A percentile compares a stretch with the other conserved stretches of the same genome.
phyloP scores from a whole-genome alignment of 2,888 invertebrate genomes.

The Cephus runcator region DNA sequence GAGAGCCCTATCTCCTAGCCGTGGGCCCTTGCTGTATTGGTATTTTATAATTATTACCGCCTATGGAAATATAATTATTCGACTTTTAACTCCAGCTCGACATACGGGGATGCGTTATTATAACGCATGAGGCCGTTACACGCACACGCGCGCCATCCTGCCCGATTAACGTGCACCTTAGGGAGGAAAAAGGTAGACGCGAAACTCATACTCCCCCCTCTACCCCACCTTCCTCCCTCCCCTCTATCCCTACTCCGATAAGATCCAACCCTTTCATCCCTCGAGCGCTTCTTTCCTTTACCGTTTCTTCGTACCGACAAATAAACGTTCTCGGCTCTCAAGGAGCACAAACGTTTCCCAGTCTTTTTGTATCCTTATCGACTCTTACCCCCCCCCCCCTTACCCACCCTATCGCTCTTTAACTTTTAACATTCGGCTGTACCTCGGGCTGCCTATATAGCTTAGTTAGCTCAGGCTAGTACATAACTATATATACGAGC shows the following conservation, averaged over 20 bases:
- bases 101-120: conserved; percentile 28
- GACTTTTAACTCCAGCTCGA: conserved; percentile 18
- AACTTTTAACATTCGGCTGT: background rate
- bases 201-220: background rate
- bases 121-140: conserved; percentile 42
- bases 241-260: background rate
- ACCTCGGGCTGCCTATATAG: background rate
- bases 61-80: conserved; percentile 40
- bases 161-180: background rate
- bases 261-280: background rate
- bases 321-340: background rate
- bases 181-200: background rate
- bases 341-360: background rate
- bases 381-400: background rate
- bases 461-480: background rate
- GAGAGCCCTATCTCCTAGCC: conserved; percentile 31
- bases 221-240: too few species aligned
- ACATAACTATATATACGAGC: background rate
- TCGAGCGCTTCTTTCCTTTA: background rate
- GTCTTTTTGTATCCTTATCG: background rate
- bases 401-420: background rate
- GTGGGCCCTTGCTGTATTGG: conserved; percentile 29
- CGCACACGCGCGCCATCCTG: conserved; percentile 45
- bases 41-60: conserved; percentile 49
- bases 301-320: background rate